A percentile compares a stretch with the other conserved stretches of the same genome.
These are phyloP conservation scores for Terrapene triunguis DNA, from an alignment of 2,113 vertebrate genomes.

Conservation along the genomic window DNA sequence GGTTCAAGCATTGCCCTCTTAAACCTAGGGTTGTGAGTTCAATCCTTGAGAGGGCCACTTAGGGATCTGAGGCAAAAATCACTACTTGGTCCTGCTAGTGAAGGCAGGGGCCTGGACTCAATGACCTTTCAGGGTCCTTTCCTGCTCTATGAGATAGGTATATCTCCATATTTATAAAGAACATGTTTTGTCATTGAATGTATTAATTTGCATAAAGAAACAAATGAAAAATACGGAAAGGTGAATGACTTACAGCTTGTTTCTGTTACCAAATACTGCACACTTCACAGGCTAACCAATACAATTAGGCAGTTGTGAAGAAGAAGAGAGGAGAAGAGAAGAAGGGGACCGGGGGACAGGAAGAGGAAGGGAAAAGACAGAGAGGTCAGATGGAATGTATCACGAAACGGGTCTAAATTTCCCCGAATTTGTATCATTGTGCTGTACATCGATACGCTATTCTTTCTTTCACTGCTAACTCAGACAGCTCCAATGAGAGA, in stretches of 20 bases:
- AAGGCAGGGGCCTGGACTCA: too few species aligned
- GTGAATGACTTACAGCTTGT: neutral
- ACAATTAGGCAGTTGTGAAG: neutral
- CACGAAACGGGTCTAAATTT: neutral
- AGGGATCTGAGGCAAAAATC: too few species aligned
- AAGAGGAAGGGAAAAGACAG: neutral
- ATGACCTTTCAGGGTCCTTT: too few species aligned
- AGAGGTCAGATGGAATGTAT: neutral
- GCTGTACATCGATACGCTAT: neutral
- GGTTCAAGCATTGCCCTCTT: too few species aligned
- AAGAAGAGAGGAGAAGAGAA: too few species aligned
- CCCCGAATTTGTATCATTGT: neutral
- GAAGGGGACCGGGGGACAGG: neutral
- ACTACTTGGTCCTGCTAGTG: too few species aligned
- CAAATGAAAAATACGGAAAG: neutral
- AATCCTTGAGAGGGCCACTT: too few species aligned
- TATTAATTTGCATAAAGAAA: neutral
- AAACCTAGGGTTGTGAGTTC: too few species aligned
- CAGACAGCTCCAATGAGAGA: neutral
- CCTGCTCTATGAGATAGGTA: too few species aligned
- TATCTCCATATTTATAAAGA: too few species aligned
- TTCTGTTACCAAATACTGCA: neutral
- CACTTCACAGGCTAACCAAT: neutral
- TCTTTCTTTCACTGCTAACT: neutral
- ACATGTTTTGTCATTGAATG: neutral